Base-by-base conservation (phyloP, 2,113 vertebrate genomes). In the Oncorhynchus gorbuscha region DNA sequence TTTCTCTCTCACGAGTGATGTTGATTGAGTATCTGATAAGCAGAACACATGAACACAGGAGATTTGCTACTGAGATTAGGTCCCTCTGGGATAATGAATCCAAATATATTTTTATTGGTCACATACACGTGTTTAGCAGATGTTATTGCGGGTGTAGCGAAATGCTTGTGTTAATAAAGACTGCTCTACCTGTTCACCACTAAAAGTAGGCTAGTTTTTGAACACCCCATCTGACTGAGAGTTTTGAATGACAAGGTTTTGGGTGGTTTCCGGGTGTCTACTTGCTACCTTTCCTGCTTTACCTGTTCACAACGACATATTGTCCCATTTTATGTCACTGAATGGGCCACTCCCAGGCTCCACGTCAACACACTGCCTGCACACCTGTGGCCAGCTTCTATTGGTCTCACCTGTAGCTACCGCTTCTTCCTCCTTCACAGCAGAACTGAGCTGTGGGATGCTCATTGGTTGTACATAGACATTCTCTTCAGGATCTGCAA, bases 311-410 rank as follows among this genome's bases (percentile, higher is more conserved):
- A n/a, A 65, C 1, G 3, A 12, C 3, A 64, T 0, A 0, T 22
- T 0, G 0, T 45, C n/a, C 18, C 16, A 24, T 14, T 13, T 2
- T 26, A 58, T 12, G 49, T 73, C 39, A n/a, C 65, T 7, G 45
- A 76, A 1, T 12, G 2, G 65, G 78, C 86, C 71, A 83, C 86
- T 84, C 83, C 88, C 78, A 39, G 12, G 20, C 9, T 83, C 82
- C 76, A 89, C 74, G 32, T 82, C 30, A n/a, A 74, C 83, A 65
- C 16, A 26, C 24, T 16, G 11, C 6, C 39, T 45, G 5, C 5
- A 20, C 72, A 24, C 8, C 51, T 4, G 26, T 28, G 5, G 69
- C 45, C n/a, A 22, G 28, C 1, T 16, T 51, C 49, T 68, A 2
- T 65, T 71, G 39, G 26, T 66, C 16, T 35, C 6, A 45, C 67